Base-by-base conservation (phyloP, 2,888 invertebrate species). In the Philopedon plagiatum region DNA sequence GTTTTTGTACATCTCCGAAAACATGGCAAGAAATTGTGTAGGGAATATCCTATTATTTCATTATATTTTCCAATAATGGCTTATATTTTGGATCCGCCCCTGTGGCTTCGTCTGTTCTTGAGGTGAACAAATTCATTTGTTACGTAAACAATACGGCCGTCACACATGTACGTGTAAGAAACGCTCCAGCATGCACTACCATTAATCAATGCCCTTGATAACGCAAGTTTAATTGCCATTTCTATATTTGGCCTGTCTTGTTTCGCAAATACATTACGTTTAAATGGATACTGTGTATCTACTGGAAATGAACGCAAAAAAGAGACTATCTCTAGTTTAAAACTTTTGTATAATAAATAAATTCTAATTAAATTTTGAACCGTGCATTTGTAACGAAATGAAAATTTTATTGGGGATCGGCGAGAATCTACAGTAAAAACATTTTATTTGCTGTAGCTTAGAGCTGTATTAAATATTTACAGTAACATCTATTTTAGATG, bases 201-300 rank as follows among this genome's bases (percentile, higher is more conserved):
- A 69, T 69, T 69, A 61, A 69, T 69, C 61, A 69, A 69, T 69
- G 69, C 61, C 54, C 15, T 21, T 62, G 62, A 62, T 61, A 69
- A 69, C 26, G 39, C 23, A 56, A 64, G 41, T 64, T 51, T 64
- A 64, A 64, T 56, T 64, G 60, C 60, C 34, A 26, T 69, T 69
- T 62, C 62, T 58, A 64, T 70, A 64, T 64, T 64, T 62, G 19
- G 23, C 51, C 39, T 41, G 54, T 56, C 51, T 51, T 56, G 34
- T 32, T 46, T 37, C n/a, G 58, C 11, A 61, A 51, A 54, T 29
- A 7, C 18, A 18, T 54, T 54, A 54, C 15, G 15, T 15, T 7
- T 9, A 54, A 32, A 54, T 54, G 29, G 8, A 18, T 1, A n/a
- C 8, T 29, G 51, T 15, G 18, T 54, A 49, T 13, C 5, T 8